Conservation (phyloP, 2,888 invertebrate genomes). For the Euspilapteryx auroguttella region DNA sequence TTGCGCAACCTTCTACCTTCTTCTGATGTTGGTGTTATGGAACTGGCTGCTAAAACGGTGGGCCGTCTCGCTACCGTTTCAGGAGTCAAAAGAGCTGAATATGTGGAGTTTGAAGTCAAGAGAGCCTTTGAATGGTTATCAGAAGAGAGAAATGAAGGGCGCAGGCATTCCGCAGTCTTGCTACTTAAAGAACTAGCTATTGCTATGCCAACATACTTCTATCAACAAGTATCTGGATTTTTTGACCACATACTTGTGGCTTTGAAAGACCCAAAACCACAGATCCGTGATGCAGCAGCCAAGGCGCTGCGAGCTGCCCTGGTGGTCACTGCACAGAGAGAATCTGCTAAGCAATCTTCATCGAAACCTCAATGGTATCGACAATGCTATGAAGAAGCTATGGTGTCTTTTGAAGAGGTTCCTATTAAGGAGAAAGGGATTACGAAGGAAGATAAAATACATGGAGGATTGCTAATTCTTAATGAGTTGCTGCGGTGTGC, state of each 20-base stretch:
- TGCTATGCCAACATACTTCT: constrained; percentile 96
- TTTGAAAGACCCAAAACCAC: constrained; percentile 86
- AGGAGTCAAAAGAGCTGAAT: constrained; percentile 93
- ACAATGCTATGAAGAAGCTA: constrained; percentile 90
- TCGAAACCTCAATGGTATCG: constrained; percentile 91
- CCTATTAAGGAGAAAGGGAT: constrained; percentile 72
- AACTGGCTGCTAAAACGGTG: constrained; percentile 93
- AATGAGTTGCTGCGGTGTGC: constrained; percentile 93
- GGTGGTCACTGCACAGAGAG: constrained; percentile 93
- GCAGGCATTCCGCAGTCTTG: constrained; percentile 89
- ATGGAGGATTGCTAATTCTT: constrained; percentile 88
- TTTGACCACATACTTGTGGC: constrained; percentile 93
- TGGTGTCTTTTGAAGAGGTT: constrained; percentile 73
- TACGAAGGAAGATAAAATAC: constrained; percentile 86
- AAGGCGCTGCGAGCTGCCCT: constrained; percentile 94
- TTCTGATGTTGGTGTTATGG: constrained; percentile 91
- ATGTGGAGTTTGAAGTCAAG: constrained; percentile 97
- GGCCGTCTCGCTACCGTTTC: constrained; percentile 89
- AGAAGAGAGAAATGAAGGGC: constrained; percentile 87
- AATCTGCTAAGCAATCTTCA: constrained; percentile 89
- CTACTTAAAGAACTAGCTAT: constrained; percentile 91
- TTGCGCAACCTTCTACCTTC: constrained; percentile 87
- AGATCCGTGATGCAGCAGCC: constrained; percentile 90
- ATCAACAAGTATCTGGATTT: constrained; percentile 89
- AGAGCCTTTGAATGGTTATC: constrained; percentile 94